Conservation (phyloP, 2,888 invertebrate genomes). For the Idaea aversata region DNA sequence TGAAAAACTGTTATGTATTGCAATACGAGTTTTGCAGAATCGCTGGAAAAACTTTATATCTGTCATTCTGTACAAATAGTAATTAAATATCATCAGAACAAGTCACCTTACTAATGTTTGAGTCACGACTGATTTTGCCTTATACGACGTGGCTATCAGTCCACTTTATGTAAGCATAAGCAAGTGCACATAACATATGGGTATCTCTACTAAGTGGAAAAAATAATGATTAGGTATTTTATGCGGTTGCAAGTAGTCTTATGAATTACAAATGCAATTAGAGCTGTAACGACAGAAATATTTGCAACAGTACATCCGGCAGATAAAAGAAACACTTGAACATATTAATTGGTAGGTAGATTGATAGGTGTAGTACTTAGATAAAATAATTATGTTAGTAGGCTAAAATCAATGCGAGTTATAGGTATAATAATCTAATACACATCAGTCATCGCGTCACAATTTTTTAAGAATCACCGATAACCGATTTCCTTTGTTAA, state of each 20-base stretch:
- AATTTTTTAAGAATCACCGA: conserved; percentile 23
- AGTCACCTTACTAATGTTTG: conserved; percentile 34
- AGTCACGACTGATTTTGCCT: conserved; percentile 31
- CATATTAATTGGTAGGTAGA: neutral
- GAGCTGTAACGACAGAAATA: conserved; percentile 20
- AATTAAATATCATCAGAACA: conserved; percentile 37
- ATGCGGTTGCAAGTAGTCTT: conserved; percentile 30
- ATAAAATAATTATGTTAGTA: neutral
- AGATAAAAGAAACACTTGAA: conserved; percentile 1
- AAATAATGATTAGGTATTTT: conserved; percentile 11
- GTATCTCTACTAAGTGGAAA: neutral
- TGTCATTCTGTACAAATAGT: conserved; percentile 35
- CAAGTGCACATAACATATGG: neutral
- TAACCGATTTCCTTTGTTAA: conserved; percentile 42
- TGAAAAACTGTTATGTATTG: conserved; percentile 17
- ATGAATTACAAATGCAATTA: conserved; percentile 60
- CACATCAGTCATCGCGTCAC: conserved; percentile 19
- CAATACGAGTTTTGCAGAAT: neutral
- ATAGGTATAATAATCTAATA: neutral
- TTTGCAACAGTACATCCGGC: conserved; percentile 3
- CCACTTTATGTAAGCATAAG: neutral
- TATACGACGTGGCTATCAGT: conserved; percentile 25
- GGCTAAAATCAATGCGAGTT: neutral
- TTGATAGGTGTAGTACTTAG: neutral
- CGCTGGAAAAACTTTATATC: neutral